phyloP scores from a whole-genome alignment of 2,888 invertebrate genomes.

The Ornithoptera priamus region DNA sequence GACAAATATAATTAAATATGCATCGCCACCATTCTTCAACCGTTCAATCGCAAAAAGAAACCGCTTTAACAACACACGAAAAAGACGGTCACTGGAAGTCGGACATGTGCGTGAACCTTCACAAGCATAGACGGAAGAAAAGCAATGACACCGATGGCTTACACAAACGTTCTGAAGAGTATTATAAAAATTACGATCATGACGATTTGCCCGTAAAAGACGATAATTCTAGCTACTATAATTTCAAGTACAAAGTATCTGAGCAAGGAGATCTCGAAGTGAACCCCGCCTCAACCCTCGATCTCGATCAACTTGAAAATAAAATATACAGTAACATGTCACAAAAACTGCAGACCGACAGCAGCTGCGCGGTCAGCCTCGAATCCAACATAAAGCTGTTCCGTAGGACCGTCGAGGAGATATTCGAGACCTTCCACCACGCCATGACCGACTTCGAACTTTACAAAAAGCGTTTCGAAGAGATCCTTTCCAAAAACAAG shows the following conservation, averaged over 20 bases:
- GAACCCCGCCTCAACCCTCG: constrained; percentile 52
- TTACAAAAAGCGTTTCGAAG: constrained; percentile 62
- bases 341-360: constrained; percentile 53
- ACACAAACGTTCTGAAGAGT: constrained; percentile 41
- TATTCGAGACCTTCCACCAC: constrained; percentile 62
- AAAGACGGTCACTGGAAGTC: constrained; percentile 12
- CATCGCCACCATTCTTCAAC: constrained; percentile 8
- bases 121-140: background rate
- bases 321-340: constrained; percentile 56
- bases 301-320: constrained; percentile 56
- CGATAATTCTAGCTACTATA: constrained; percentile 30
- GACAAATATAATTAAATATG: background rate
- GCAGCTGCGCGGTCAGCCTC: constrained; percentile 46
- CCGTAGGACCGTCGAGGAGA: constrained; percentile 61
- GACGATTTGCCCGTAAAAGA: constrained; percentile 63
- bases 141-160: background rate
- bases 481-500: constrained; percentile 55
- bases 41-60: constrained; percentile 9
- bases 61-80: background rate
- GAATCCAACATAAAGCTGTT: constrained; percentile 67
- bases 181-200: constrained; percentile 61
- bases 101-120: constrained; percentile 4
- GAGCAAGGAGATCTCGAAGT: constrained; percentile 36
- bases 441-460: constrained; percentile 61
- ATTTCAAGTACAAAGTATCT: constrained; percentile 34